Evolutionary conservation across 2,113 vertebrate genomes (phyloP).

Genomic region (Chaenocephalus aceratus): DNA sequence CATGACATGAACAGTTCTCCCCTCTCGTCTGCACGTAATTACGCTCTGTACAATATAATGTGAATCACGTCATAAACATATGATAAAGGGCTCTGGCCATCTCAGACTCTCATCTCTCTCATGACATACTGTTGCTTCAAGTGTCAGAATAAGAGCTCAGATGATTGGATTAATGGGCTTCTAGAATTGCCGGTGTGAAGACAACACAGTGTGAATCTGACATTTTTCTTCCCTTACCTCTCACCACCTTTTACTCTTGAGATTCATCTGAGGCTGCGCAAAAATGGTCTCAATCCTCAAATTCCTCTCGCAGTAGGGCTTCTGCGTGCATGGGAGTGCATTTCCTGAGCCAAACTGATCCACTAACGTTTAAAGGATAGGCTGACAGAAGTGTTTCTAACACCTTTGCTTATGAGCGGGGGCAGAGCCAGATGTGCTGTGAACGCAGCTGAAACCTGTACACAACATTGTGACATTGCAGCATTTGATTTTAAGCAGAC

Average conservation of each 20-base stretch:
- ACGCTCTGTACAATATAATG: conserved; percentile 6
- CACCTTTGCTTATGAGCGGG: conserved; percentile 64
- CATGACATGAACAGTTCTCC: conserved; percentile 13
- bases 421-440: conserved; percentile 75
- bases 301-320: conserved; percentile 34
- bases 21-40: conserved; percentile 30
- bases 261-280: conserved; percentile 22
- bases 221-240: conserved; percentile 60
- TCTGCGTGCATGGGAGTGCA: conserved; percentile 43
- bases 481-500: conserved; percentile 31
- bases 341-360: conserved; percentile 58
- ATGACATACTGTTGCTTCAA: conserved; percentile 37
- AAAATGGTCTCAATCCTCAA: conserved; percentile 33
- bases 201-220: conserved; percentile 46
- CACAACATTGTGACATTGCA: conserved; percentile 28
- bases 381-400: conserved; percentile 69
- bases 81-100: conserved; percentile 28
- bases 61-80: neutral
- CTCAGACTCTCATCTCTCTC: conserved; percentile 28
- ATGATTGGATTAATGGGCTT: conserved; percentile 24
- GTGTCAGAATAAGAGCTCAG: conserved; percentile 48
- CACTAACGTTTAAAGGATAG: conserved; percentile 45
- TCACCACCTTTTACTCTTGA: conserved; percentile 52
- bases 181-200: conserved; percentile 35
- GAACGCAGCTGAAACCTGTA: conserved; percentile 49